phyloP scores from a whole-genome alignment of 2,797 vertebrate species.

The Myotis findleyi region DNA sequence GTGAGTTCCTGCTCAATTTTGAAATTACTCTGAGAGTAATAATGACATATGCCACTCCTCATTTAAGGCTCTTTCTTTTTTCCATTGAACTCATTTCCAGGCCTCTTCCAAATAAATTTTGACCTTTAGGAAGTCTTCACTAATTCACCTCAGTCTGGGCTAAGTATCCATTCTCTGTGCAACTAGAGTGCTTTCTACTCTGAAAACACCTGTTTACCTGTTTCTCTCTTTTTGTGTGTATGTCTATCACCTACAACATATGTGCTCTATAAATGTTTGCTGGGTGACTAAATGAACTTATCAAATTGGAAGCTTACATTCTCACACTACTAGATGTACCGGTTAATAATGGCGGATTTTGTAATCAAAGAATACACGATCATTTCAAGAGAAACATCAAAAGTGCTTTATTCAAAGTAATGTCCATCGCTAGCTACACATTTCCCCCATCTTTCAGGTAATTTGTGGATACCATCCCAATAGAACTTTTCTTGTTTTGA shows the following conservation, averaged over 20 bases:
- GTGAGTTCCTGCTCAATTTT: not conserved
- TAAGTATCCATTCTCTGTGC: not conserved
- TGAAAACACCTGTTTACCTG: not conserved
- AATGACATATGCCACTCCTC: not conserved
- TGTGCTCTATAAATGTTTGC: not conserved
- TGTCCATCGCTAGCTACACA: too few relatives aligned
- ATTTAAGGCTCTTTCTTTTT: not conserved
- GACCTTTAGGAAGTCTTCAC: not conserved
- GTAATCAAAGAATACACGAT: too few relatives aligned
- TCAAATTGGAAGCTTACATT: not conserved
- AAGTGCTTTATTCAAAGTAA: too few relatives aligned
- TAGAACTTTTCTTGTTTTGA: too few relatives aligned
- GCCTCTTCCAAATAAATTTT: constrained; percentile 43
- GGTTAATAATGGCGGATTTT: too few relatives aligned
- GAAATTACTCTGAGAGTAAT: not conserved
- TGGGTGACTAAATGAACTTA: not conserved
- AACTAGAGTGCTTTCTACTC: not conserved
- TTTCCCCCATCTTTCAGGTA: too few relatives aligned
- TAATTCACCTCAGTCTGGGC: not conserved
- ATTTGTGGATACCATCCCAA: too few relatives aligned
- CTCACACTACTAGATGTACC: not conserved
- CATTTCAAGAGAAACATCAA: too few relatives aligned
- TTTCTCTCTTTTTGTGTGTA: not conserved
- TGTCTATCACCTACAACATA: not conserved
- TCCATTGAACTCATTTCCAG: not conserved